Base-by-base conservation (phyloP, 2,888 invertebrate genomes). In the Heliconius erato region DNA sequence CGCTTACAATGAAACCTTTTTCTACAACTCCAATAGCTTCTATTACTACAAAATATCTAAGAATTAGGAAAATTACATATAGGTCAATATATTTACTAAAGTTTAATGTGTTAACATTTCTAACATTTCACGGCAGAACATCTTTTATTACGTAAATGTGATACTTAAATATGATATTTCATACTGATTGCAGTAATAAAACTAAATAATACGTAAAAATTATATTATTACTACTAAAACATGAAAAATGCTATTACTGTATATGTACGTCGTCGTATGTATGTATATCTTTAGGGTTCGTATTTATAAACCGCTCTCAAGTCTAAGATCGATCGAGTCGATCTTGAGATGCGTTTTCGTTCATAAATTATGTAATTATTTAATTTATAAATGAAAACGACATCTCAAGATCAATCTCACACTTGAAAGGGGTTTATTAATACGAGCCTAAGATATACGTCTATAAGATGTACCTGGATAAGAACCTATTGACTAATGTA, bases 101-200 rank as follows among this genome's bases (percentile, higher is more conserved):
- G 44, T 54, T 74, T 74, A 54, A 44, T 26, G 28, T n/a, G 69
- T 71, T 40, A 69, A 69, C 69, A 71, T 71, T 69, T 69, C 7
- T 54, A 7, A 6, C 7, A 54, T 54, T 54, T 54, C 19, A 23
- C 54, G 19, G 69, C n/a, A 6, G 7, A 40, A 71, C 35, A 11
- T 40, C 12, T 54, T 54, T 54, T 54, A 54, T 3, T 54, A 54
- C 19, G 23, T 40, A 12, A 71, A 71, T 6, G 69, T 35, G 35
- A 12, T 40, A 23, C 35, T n/a, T 40, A 0, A 63, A n/a, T n/a
- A 63, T 63, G n/a, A n/a, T 63, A 63, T 63, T 63, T 63, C 1
- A n/a, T 5, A 63, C n/a, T 19, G 7, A 63, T 63, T n/a, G n/a
- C n/a, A n/a, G 0, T 63, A 63, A n/a, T 63, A n/a, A 63, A 63